A percentile compares a stretch with the other conserved stretches of the same genome.
Evolutionary conservation across 2,888 invertebrate genomes (phyloP).

Genomic region (Callyntrura sp.): DNA sequence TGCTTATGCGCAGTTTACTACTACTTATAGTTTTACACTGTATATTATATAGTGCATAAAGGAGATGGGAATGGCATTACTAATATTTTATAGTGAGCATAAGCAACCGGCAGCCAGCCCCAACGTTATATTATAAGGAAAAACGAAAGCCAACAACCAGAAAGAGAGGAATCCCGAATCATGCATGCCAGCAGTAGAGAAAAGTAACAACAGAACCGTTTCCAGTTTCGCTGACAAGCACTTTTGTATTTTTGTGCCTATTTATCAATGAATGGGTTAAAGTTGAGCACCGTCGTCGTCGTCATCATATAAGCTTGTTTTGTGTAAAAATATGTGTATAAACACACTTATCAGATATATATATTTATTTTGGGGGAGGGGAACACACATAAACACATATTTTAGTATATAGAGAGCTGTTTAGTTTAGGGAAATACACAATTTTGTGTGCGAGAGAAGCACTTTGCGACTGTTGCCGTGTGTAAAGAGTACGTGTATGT

Average conservation of each 20-base stretch:
- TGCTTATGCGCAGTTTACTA: constrained; percentile 75
- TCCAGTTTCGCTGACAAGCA: constrained; percentile 71
- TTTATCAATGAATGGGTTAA: constrained; percentile 64
- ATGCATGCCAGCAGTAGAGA: not conserved
- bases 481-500: not conserved
- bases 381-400: no score
- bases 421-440: not conserved
- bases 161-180: not conserved
- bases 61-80: constrained; percentile 35
- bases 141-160: not conserved
- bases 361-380: not conserved
- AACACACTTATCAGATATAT: no score
- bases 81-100: not conserved
- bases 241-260: constrained; percentile 45
- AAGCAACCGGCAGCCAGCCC: not conserved
- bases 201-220: not conserved
- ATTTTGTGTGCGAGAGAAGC: constrained; percentile 33
- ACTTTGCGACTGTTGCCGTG: constrained; percentile 27
- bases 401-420: constrained; percentile 15
- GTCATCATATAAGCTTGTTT: not conserved
- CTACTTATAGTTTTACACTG: constrained; percentile 47
- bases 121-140: not conserved
- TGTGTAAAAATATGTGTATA: not conserved
- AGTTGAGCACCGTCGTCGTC: constrained; percentile 33
- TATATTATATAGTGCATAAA: constrained; percentile 56